A percentile compares a stretch with the other conserved stretches of the same genome.
Conservation (phyloP, 2,113 vertebrate species). For the Elgaria multicarinata region DNA sequence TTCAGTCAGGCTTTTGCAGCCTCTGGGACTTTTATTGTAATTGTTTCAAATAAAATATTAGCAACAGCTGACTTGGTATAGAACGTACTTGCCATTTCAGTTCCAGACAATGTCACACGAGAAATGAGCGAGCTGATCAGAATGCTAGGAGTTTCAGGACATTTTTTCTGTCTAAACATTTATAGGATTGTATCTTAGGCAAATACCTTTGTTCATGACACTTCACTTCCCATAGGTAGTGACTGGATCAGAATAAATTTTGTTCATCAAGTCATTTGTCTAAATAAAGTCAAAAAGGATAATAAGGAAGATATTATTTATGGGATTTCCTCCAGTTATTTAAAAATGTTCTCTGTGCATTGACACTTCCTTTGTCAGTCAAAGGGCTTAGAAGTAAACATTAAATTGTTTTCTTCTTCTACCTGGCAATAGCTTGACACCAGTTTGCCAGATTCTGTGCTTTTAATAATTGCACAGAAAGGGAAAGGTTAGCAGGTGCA, state of each 20-base stretch:
- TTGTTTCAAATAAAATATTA: slow-evolving; percentile 3
- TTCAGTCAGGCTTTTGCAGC: not conserved
- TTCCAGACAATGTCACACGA: not conserved
- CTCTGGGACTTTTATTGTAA: not conserved
- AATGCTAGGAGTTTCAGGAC: too few relatives aligned
- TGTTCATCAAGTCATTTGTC: not conserved
- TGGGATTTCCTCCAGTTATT: not conserved
- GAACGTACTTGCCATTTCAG: not conserved
- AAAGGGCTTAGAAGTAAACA: not conserved
- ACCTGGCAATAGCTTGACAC: not conserved
- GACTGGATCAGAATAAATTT: not conserved
- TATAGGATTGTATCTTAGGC: too few relatives aligned
- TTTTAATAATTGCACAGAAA: not conserved
- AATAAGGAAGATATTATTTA: not conserved
- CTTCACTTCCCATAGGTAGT: not conserved
- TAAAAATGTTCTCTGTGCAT: not conserved
- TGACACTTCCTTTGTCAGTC: not conserved
- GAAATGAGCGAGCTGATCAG: not conserved
- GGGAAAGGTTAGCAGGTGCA: too few relatives aligned
- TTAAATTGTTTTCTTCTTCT: not conserved
- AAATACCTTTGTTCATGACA: not conserved
- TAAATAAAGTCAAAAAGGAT: not conserved
- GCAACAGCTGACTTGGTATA: not conserved
- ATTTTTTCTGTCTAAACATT: too few relatives aligned
- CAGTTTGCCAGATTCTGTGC: not conserved